A percentile compares a stretch with the other conserved stretches of the same genome.
Evolutionary conservation across 2,888 invertebrate genomes (phyloP).

Genomic region (Noctua fimbriata): DNA sequence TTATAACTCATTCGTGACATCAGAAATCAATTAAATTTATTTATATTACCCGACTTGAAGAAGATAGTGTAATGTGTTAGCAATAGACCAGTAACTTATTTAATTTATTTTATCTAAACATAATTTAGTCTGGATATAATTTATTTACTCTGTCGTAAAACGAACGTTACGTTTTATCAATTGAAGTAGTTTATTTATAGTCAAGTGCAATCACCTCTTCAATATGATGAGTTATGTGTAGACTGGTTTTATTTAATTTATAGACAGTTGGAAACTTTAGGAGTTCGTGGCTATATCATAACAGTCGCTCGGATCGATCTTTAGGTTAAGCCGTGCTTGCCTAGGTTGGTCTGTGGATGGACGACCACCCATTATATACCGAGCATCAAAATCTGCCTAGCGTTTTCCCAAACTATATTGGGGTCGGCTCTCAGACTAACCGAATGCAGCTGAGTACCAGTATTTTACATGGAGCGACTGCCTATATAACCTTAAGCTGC

Average conservation of each 20-base stretch:
- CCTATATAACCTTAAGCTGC: not conserved
- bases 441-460: too few relatives aligned
- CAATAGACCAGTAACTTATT: slow-evolving; percentile 10
- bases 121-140: slow-evolving; percentile 23
- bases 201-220: slow-evolving; percentile 41
- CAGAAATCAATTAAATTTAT: slow-evolving; percentile 41
- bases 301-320: too few relatives aligned
- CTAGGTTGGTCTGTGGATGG: too few relatives aligned
- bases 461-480: not conserved
- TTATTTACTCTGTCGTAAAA: slow-evolving; percentile 45
- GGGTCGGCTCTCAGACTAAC: too few relatives aligned
- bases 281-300: too few relatives aligned
- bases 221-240: slow-evolving; percentile 2
- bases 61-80: slow-evolving; percentile 36
- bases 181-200: slow-evolving; percentile 47
- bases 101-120: slow-evolving; percentile 40
- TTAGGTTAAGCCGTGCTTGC: too few relatives aligned
- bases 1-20: slow-evolving; percentile 11
- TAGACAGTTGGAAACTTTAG: slow-evolving; percentile 1
- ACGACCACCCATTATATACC: too few relatives aligned
- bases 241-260: slow-evolving; percentile 26
- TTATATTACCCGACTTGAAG: slow-evolving; percentile 23
- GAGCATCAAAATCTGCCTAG: too few relatives aligned
- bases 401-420: too few relatives aligned
- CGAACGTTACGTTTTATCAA: slow-evolving; percentile 38